A percentile compares a stretch with the other conserved stretches of the same genome.
These are phyloP conservation scores for Tenthredo distinguenda DNA, from an alignment of 2,888 invertebrate species.

Conservation along the genomic window DNA sequence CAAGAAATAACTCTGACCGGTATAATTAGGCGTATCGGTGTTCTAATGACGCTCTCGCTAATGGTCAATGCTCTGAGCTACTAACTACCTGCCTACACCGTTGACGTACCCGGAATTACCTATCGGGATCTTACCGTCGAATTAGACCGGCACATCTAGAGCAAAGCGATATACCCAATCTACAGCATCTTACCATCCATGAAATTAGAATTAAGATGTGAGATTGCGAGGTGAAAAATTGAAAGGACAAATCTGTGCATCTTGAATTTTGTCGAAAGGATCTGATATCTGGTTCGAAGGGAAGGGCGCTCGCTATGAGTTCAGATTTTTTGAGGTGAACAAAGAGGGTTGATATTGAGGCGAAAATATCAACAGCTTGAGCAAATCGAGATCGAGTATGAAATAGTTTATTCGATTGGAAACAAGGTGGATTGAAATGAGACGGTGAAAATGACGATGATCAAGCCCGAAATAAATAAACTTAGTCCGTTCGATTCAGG, in stretches of 20 bases:
- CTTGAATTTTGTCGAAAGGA: neutral
- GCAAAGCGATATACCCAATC: neutral
- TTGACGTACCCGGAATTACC: neutral
- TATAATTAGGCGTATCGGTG: constrained; percentile 61
- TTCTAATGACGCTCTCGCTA: constrained; percentile 55
- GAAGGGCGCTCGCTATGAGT: neutral
- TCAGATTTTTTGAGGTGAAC: neutral
- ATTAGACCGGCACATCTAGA: constrained; percentile 19
- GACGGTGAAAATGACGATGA: neutral
- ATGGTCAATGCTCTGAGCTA: constrained; percentile 57
- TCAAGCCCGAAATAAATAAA: neutral
- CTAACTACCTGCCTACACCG: constrained; percentile 8
- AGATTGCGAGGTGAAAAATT: constrained; percentile 21
- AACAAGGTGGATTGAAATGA: neutral
- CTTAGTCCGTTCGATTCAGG: neutral
- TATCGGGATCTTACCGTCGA: constrained; percentile 25
- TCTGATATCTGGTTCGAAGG: neutral
- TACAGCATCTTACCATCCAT: neutral
- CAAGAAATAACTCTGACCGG: constrained; percentile 55
- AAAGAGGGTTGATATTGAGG: neutral
- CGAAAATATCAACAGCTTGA: constrained; percentile 7
- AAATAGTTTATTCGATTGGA: constrained; percentile 18
- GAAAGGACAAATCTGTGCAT: neutral
- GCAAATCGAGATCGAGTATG: constrained; percentile 3
- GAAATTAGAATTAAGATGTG: constrained; percentile 26